Evolutionary conservation across 2,113 vertebrate species (phyloP).

Genomic region (Pterophyllum scalare): DNA sequence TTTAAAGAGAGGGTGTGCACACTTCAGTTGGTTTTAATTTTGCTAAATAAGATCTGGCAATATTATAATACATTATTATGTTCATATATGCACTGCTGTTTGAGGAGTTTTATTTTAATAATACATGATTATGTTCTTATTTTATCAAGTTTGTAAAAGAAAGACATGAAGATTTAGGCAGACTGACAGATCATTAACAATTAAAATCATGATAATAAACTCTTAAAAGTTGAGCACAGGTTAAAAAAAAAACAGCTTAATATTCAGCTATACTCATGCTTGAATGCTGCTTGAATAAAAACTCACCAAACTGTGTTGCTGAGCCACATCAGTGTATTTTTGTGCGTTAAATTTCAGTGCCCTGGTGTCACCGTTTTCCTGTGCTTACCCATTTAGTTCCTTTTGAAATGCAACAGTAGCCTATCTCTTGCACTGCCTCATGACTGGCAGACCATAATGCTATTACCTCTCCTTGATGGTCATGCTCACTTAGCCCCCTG

Average conservation of each 20-base stretch:
- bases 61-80: background rate
- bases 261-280: slow-evolving; percentile 7
- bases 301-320: background rate
- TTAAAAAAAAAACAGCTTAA: background rate
- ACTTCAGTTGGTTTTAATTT: background rate
- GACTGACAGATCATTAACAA: background rate
- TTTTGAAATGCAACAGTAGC: slow-evolving; percentile 56
- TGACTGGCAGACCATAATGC: slow-evolving; percentile 73
- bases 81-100: background rate
- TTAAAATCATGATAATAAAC: background rate
- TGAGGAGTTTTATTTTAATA: background rate
- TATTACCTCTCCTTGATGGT: slow-evolving; percentile 71
- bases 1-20: background rate
- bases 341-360: background rate
- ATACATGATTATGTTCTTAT: background rate
- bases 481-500: slow-evolving; percentile 75
- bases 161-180: background rate
- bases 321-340: background rate
- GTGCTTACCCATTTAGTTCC: slow-evolving; percentile 35
- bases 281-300: background rate
- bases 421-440: slow-evolving; percentile 40
- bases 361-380: slow-evolving; percentile 18
- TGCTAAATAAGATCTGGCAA: background rate
- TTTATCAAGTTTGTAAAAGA: background rate
- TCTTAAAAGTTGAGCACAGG: background rate